phyloP scores from a whole-genome alignment of 2,888 invertebrate species.

The Nasonovia ribisnigri region DNA sequence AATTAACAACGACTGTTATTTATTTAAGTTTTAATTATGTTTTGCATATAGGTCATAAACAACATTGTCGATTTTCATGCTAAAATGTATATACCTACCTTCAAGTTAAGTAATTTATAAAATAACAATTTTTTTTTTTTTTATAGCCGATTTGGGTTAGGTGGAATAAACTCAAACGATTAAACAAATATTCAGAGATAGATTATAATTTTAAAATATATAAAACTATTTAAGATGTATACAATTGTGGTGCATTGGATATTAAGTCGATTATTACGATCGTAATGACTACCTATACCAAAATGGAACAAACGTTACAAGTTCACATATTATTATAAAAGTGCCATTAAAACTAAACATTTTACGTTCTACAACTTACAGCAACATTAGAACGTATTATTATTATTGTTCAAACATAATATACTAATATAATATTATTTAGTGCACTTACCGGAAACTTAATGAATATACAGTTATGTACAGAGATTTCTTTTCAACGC shows the following conservation, averaged over 20 bases:
- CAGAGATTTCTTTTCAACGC: background rate
- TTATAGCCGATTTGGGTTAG: background rate
- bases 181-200: background rate
- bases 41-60: background rate
- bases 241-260: background rate
- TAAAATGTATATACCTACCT: background rate
- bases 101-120: background rate
- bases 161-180: too few species aligned
- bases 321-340: background rate
- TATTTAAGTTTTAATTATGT: slow-evolving; percentile 6
- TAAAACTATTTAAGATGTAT: background rate
- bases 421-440: too few species aligned
- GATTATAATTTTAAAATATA: background rate
- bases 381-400: too few species aligned
- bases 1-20: background rate
- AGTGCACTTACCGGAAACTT: too few species aligned
- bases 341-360: background rate
- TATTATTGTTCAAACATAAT: too few species aligned
- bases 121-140: background rate
- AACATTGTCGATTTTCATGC: background rate
- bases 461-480: too few species aligned
- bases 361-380: background rate
- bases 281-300: too few species aligned
- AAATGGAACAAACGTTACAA: too few species aligned
- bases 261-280: background rate